Evolutionary conservation across 1,140 invertebrate genomes (phyloP), one percentile per base, ranked within the genome.

Genomic region (Belonocnema kinseyi): DNA sequence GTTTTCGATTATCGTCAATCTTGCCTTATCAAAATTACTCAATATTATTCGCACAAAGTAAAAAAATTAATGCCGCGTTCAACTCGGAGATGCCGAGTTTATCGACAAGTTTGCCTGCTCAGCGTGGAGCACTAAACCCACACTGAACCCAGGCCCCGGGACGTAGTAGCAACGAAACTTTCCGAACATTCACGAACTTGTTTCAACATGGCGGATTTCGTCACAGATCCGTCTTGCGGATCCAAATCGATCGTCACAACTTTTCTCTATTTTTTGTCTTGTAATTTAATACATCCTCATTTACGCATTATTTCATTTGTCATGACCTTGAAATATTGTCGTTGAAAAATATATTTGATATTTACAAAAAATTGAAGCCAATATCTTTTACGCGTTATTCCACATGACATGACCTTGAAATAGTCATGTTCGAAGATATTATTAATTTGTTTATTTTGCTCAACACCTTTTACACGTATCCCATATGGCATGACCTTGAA

Each of bases 71-170:
- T 76, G 75, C 52, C 75, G 75, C 75, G 75, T 71, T 26, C 70
- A 71, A 76, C 75, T 58, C 75, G 40, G 51, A 72, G 16, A 58
- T 73, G 75, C 13, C 75, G 74, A 53, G 70, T 75, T 83, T 83
- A 83, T 81, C 78, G 82, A 83, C 80, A 72, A 74, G 73, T 76
- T 81, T 79, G 76, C 78, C 70, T 72, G 72, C 33, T 72, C 50
- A 71, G 58, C 76, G 75, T 74, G 72, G 76, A 79, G 77, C 78
- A 81, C 77, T 79, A 77, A 61, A 61, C 58, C 58, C 58, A 40
- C 61, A 66, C 14, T 66, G 61, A 81, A 83, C 78, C 82, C 77
- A 81, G 80, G 80, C 80, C 82, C 82, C 78, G 78, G 76, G 81
- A 72, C 66, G 70, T 72, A 19, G n/a, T 50, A 51, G 19, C 14